Conservation (phyloP, 2,797 vertebrate genomes). For the Pteronotus mesoamericanus region DNA sequence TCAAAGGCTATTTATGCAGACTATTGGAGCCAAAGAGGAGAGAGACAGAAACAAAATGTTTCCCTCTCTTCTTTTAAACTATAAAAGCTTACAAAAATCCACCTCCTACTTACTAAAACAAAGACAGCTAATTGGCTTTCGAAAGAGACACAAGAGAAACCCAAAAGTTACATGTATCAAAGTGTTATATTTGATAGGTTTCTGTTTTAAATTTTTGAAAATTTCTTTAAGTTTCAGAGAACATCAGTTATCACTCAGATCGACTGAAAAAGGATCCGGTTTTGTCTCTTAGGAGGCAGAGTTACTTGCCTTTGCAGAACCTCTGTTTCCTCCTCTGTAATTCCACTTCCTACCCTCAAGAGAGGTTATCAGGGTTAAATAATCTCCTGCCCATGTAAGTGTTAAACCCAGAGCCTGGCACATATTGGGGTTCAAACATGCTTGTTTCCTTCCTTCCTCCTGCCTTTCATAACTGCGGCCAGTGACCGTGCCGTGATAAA, state of each 20-base stretch:
- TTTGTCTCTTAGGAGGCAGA: background rate
- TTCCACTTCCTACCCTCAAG: conserved; percentile 15
- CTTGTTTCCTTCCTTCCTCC: conserved; percentile 7
- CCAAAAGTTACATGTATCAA: background rate
- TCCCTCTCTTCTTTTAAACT: background rate
- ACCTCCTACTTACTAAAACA: background rate
- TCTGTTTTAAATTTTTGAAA: background rate
- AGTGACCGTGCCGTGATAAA: background rate
- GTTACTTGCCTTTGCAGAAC: conserved; percentile 6
- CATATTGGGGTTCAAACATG: background rate
- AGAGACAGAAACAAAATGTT: background rate
- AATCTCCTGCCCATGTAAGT: background rate
- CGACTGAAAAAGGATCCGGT: background rate
- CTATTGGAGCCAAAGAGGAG: background rate
- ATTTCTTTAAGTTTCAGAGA: background rate
- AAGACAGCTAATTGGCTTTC: background rate
- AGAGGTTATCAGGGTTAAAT: background rate
- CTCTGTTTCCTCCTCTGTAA: conserved; percentile 8
- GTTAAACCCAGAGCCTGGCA: background rate
- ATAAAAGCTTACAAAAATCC: background rate
- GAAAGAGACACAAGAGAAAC: background rate
- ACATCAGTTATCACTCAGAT: background rate
- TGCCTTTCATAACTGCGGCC: background rate
- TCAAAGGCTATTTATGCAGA: conserved; percentile 24
- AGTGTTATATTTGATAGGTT: background rate